phyloP scores from a whole-genome alignment of 2,113 vertebrate species.

The Azemiops feae region DNA sequence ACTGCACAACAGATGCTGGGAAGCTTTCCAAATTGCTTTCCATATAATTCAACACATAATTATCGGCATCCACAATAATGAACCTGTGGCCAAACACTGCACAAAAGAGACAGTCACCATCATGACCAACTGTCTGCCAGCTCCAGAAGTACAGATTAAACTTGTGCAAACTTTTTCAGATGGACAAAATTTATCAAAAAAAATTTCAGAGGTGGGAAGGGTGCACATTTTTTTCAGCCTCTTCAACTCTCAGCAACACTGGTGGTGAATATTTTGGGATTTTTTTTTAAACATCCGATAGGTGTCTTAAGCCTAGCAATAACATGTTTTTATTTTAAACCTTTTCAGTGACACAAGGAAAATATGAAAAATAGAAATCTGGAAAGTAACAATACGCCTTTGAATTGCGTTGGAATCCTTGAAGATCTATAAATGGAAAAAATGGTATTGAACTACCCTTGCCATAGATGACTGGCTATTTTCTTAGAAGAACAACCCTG shows the following conservation, averaged over 20 bases:
- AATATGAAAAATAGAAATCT: background rate
- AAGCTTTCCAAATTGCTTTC: conserved; percentile 75
- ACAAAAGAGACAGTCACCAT: conserved; percentile 12
- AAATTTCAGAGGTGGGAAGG: background rate
- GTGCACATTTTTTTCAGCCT: background rate
- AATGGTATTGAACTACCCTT: background rate
- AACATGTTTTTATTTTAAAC: background rate
- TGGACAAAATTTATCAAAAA: too few relatives aligned
- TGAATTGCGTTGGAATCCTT: background rate
- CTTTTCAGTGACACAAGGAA: background rate
- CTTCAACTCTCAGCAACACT: background rate
- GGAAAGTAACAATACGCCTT: background rate
- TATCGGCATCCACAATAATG: conserved; percentile 80
- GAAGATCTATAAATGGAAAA: background rate
- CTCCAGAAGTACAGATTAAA: background rate
- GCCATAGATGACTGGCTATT: background rate
- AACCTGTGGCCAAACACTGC: conserved; percentile 88
- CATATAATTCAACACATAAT: conserved; percentile 82
- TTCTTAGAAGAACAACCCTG: background rate
- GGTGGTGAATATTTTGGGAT: background rate
- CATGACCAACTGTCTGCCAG: background rate
- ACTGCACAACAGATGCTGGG: conserved; percentile 73
- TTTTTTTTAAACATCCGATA: background rate
- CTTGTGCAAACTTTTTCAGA: background rate
- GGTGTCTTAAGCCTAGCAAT: background rate